Conservation (phyloP, 2,888 invertebrate species). For the Glyphotaelius pellucidus region DNA sequence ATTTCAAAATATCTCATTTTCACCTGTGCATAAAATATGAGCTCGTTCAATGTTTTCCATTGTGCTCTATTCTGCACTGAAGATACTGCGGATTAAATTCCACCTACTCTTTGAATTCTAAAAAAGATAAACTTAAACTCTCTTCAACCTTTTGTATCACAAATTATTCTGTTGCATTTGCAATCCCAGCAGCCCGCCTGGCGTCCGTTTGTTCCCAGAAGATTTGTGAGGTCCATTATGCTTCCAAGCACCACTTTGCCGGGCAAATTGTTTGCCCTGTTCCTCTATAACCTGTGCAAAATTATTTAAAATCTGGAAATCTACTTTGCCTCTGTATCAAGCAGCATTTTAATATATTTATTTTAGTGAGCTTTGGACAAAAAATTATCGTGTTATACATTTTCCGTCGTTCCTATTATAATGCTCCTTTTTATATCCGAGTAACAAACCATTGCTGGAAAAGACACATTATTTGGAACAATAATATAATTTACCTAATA, state of each 20-base stretch:
- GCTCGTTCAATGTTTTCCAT: background rate
- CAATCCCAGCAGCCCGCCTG: background rate
- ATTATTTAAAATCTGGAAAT: background rate
- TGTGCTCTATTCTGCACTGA: background rate
- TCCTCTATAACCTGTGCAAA: background rate
- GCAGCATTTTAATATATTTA: background rate
- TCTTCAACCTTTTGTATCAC: constrained; percentile 2
- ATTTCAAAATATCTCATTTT: background rate
- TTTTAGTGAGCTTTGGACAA: background rate
- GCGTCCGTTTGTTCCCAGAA: background rate
- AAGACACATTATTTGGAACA: too few species aligned
- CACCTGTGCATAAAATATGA: background rate
- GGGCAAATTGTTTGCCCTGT: constrained; percentile 2
- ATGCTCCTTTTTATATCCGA: background rate
- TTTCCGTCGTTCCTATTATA: background rate
- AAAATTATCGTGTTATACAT: background rate
- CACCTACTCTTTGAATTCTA: background rate
- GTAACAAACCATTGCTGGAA: too few species aligned
- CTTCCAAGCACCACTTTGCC: background rate
- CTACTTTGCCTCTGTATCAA: background rate
- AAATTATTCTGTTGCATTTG: constrained; percentile 2
- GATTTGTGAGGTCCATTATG: background rate
- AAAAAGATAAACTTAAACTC: background rate
- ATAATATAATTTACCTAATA: too few species aligned
- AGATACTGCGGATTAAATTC: background rate